phyloP scores from a whole-genome alignment of 2,888 invertebrate species.

The Neoitamus cyanurus region DNA sequence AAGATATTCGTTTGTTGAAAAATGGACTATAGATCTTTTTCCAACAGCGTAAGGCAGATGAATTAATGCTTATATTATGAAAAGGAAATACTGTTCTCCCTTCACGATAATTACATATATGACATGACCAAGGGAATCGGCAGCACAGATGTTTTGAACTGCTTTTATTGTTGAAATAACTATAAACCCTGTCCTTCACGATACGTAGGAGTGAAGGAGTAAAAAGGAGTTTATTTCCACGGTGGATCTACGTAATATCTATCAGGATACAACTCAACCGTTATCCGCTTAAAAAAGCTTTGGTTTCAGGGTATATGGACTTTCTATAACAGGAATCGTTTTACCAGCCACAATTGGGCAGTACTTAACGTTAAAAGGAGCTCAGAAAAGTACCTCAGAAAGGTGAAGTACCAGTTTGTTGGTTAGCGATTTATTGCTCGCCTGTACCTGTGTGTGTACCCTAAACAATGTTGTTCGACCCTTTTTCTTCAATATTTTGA shows the following conservation, averaged over 20 bases:
- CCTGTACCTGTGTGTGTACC: no score
- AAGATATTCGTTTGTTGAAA: no score
- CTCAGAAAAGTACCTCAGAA: no score
- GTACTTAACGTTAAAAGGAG: neutral
- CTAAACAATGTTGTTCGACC: no score
- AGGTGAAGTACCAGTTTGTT: no score
- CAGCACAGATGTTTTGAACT: neutral
- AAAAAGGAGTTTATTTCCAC: neutral
- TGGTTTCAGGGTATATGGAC: neutral
- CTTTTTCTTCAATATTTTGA: no score
- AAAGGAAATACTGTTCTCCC: neutral
- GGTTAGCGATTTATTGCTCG: no score
- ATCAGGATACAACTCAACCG: neutral
- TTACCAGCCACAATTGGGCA: neutral
- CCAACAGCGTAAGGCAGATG: neutral
- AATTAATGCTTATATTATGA: neutral
- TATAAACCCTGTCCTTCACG: neutral
- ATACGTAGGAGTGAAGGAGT: neutral
- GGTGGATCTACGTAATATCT: neutral
- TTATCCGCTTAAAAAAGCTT: neutral
- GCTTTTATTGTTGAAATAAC: neutral
- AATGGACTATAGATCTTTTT: neutral
- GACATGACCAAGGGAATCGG: neutral
- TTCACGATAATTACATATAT: neutral
- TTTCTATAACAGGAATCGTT: neutral